phyloP scores from a whole-genome alignment of 2,888 invertebrate species.

The Leptogaster cylindrica region DNA sequence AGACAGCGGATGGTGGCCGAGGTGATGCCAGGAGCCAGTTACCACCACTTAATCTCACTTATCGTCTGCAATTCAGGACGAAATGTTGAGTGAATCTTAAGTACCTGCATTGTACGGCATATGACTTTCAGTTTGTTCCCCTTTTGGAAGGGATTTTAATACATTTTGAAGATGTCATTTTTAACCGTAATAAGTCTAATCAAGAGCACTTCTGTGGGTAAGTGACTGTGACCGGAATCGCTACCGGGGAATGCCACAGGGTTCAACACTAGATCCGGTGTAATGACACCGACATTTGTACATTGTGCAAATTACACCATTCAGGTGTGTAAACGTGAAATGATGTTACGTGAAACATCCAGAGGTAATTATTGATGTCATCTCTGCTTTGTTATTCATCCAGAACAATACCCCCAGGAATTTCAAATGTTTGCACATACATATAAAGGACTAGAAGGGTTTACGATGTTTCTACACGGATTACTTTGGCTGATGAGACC shows the following conservation, averaged over 20 bases:
- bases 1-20: conserved; percentile 15
- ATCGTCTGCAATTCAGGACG: neutral
- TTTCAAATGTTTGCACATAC: conserved; percentile 1
- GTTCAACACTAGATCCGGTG: neutral
- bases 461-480: too few species aligned
- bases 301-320: neutral
- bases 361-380: conserved; percentile 25
- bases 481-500: too few species aligned
- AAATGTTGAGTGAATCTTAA: conserved; percentile 21
- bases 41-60: neutral
- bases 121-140: neutral
- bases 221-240: conserved; percentile 17
- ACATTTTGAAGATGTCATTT: conserved; percentile 7
- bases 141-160: conserved; percentile 7
- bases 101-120: conserved; percentile 33
- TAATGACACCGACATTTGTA: conserved; percentile 19
- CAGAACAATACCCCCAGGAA: conserved; percentile 7
- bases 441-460: neutral
- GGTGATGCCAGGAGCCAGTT: conserved; percentile 5
- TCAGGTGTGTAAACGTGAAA: neutral
- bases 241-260: neutral
- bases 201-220: conserved; percentile 13
- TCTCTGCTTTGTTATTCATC: neutral
- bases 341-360: neutral
- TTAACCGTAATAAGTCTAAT: conserved; percentile 14